Percentiles rank a stretch among this genome's conserved stretches.
phyloP scores from a whole-genome alignment of 2,888 invertebrate genomes.

The Drosophila pseudotakahashii region DNA sequence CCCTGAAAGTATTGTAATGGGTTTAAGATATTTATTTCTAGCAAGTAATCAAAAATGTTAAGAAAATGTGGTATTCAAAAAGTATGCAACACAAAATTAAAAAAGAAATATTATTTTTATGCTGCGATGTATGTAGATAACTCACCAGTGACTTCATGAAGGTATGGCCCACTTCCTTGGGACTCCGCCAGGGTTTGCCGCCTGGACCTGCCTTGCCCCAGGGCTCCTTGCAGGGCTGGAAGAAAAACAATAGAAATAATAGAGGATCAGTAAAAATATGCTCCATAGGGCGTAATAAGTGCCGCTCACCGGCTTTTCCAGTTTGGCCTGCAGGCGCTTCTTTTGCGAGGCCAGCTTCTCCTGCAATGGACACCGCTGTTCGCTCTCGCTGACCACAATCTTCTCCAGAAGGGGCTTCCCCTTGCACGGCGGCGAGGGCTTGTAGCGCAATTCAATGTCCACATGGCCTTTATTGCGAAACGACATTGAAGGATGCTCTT shows the following conservation, averaged over 20 bases:
- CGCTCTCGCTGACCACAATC: conserved; percentile 81
- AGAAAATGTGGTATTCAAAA: too few relatives aligned
- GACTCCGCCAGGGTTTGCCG: conserved; percentile 90
- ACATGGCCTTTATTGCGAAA: conserved; percentile 87
- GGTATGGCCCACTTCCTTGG: conserved; percentile 89
- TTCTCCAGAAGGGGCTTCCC: conserved; percentile 86
- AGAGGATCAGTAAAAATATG: conserved; percentile 49
- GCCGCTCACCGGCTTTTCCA: conserved; percentile 81
- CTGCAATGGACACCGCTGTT: conserved; percentile 66
- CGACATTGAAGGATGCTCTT: conserved; percentile 88
- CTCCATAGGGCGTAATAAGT: conserved; percentile 42
- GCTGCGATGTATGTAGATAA: too few relatives aligned
- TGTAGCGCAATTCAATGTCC: conserved; percentile 89
- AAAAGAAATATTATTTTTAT: too few relatives aligned
- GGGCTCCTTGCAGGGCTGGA: conserved; percentile 80
- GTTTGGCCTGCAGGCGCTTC: conserved; percentile 69
- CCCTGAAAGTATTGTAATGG: conserved; percentile 65
- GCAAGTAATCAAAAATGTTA: too few relatives aligned
- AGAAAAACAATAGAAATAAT: not conserved
- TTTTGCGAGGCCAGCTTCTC: conserved; percentile 57
- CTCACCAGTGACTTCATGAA: conserved; percentile 92
- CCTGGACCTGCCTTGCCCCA: conserved; percentile 85
- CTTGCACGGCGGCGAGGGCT: conserved; percentile 85
- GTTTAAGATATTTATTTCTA: too few relatives aligned
- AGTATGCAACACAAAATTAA: too few relatives aligned